Percentiles rank a stretch among this genome's conserved stretches.
These are phyloP conservation scores for Stylophora pistillata DNA, from an alignment of 64 coral and sea anemone genomes.

Conservation along the genomic window DNA sequence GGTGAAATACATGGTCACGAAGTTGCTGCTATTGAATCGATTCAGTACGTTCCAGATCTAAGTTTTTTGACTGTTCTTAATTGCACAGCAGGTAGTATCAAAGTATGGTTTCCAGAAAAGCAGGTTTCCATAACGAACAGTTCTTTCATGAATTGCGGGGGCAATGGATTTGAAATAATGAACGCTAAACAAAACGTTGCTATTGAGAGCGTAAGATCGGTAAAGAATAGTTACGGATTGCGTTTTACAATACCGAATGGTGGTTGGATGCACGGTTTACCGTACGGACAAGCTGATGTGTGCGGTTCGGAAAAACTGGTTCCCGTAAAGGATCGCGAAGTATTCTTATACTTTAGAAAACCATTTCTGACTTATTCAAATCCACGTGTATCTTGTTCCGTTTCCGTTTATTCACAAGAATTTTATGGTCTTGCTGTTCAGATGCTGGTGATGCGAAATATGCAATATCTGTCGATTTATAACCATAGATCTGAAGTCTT, in stretches of 20 bases:
- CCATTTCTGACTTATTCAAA: not conserved
- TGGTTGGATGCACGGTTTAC: not conserved
- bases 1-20: not conserved
- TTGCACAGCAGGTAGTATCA: not conserved
- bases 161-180: not conserved
- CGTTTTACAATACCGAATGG: not conserved
- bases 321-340: not conserved
- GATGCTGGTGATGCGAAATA: not conserved
- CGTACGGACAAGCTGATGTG: not conserved
- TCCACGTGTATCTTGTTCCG: not conserved
- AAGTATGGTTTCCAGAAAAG: not conserved
- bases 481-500: not conserved
- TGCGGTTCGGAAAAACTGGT: not conserved
- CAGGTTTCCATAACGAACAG: not conserved
- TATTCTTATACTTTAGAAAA: not conserved
- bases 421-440: not conserved
- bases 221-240: not conserved
- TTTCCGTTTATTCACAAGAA: not conserved
- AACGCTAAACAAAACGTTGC: not conserved
- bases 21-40: not conserved
- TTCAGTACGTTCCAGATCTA: conserved; percentile 3
- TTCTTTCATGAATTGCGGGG: not conserved
- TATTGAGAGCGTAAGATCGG: not conserved
- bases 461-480: not conserved
- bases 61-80: not conserved